phyloP scores from a whole-genome alignment of 2,797 vertebrate species.

The Morelia viridis region DNA sequence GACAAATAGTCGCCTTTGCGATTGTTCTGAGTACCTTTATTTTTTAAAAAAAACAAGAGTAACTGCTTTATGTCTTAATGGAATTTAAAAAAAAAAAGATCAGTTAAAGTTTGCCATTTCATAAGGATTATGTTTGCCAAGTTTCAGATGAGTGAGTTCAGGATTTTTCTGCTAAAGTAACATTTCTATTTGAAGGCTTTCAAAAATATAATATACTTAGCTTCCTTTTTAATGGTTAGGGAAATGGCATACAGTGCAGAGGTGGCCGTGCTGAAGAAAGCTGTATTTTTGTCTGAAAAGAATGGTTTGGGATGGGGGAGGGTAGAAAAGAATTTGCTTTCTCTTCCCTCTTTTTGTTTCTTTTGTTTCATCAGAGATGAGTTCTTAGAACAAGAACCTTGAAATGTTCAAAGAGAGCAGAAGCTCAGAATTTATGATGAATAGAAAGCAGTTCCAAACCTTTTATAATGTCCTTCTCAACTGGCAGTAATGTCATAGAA shows the following conservation, averaged over 20 bases:
- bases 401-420: not conserved
- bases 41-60: not conserved
- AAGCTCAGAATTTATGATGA: not conserved
- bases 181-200: not conserved
- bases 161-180: not conserved
- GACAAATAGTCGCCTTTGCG: not conserved
- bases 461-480: not conserved
- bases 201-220: not conserved
- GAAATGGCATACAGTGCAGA: not conserved
- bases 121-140: not conserved
- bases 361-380: not conserved
- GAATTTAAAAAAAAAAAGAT: not conserved
- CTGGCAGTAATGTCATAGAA: not conserved
- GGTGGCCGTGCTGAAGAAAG: not conserved
- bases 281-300: not conserved
- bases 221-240: not conserved
- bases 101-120: not conserved
- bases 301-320: not conserved
- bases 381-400: not conserved
- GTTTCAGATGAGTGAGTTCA: not conserved
- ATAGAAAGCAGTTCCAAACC: not conserved
- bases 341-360: not conserved
- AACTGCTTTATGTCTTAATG: not conserved
- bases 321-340: not conserved
- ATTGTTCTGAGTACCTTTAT: not conserved